Percentiles rank a stretch among this genome's conserved stretches.
These are phyloP conservation scores for Hydractinia echinata DNA, from an alignment of 30 jellyfish, hydroid and myxozoan genomes.

Conservation along the genomic window DNA sequence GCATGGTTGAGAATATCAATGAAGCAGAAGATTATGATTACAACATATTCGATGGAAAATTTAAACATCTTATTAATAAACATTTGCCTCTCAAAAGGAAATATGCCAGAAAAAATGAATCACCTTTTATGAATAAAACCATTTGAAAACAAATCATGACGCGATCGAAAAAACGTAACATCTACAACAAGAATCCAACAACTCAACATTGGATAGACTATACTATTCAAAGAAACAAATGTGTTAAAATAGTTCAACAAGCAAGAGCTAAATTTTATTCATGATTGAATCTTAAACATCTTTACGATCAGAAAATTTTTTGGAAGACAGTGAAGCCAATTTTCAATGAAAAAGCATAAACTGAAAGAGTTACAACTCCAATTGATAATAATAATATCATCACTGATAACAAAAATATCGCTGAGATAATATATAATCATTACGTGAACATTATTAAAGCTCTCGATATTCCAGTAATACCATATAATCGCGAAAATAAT, in stretches of 20 bases:
- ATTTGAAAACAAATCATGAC: neutral
- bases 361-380: no score
- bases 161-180: constrained; percentile 6
- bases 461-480: constrained; percentile 3
- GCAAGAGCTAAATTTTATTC: constrained; percentile 4
- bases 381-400: no score
- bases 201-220: constrained; percentile 10
- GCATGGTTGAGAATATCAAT: constrained; percentile 8
- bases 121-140: no score
- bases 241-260: constrained; percentile 5
- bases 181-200: constrained; percentile 8
- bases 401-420: constrained; percentile 3
- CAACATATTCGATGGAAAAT: neutral
- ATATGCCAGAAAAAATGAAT: no score
- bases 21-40: neutral
- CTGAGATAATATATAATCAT: constrained; percentile 3
- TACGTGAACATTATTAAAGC: constrained; percentile 13
- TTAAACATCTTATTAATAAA: neutral
- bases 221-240: constrained; percentile 6
- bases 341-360: neutral
- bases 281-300: neutral
- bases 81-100: no score
- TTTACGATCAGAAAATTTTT: neutral
- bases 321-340: constrained; percentile 9
- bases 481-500: neutral